phyloP scores from a whole-genome alignment of 35 echinoderm and acorn worm species.

The Strongylocentrotus purpuratus region DNA sequence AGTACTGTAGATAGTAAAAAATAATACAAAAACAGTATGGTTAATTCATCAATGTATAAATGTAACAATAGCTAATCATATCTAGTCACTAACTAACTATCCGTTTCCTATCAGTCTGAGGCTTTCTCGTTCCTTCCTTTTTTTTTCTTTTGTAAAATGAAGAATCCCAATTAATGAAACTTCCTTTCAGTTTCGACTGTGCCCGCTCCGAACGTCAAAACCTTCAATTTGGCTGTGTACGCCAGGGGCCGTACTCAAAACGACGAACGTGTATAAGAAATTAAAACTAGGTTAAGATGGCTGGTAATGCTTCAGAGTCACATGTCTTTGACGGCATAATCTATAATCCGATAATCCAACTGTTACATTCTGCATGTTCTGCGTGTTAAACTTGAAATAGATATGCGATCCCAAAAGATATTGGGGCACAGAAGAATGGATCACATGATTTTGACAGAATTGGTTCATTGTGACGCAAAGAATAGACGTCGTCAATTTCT shows the following conservation, averaged over 20 bases:
- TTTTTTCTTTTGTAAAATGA: too few relatives aligned
- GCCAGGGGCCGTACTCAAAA: not conserved
- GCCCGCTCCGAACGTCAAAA: not conserved
- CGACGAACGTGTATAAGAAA: not conserved
- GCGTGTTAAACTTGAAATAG: not conserved
- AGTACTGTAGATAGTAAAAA: too few relatives aligned
- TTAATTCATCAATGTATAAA: too few relatives aligned
- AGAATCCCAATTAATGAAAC: not conserved
- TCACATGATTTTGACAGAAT: not conserved
- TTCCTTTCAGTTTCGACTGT: not conserved
- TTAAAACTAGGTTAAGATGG: not conserved
- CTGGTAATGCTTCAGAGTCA: not conserved
- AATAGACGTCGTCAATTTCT: too few relatives aligned
- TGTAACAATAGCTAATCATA: too few relatives aligned
- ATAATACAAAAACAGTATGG: too few relatives aligned
- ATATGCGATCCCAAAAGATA: not conserved
- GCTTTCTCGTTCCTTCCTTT: too few relatives aligned
- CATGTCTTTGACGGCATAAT: not conserved
- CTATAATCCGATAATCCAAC: not conserved
- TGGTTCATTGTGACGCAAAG: too few relatives aligned
- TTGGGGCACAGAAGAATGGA: not conserved
- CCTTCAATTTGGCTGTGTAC: not conserved
- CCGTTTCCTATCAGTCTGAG: too few relatives aligned
- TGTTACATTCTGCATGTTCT: not conserved
- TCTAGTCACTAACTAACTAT: too few relatives aligned